phyloP scores from a whole-genome alignment of 2,888 invertebrate genomes.

The Athrips mouffetella region DNA sequence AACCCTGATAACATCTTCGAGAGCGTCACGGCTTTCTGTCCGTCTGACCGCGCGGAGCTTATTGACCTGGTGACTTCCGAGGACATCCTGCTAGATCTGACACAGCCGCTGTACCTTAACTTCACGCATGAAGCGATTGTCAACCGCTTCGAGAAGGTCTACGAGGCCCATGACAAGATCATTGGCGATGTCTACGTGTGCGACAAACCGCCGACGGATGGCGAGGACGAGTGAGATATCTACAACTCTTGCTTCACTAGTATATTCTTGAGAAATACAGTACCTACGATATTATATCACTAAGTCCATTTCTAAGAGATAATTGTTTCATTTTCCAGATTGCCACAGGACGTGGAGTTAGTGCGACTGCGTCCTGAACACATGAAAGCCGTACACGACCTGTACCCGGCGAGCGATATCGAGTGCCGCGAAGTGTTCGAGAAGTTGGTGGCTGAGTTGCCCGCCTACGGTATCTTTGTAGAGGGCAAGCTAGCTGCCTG shows the following conservation, averaged over 20 bases:
- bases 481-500: constrained; percentile 88
- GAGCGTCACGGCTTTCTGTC: constrained; percentile 91
- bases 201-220: constrained; percentile 79
- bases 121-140: constrained; percentile 90
- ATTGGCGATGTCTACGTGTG: constrained; percentile 89
- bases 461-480: constrained; percentile 89
- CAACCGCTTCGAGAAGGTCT: constrained; percentile 81
- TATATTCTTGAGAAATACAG: not conserved
- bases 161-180: constrained; percentile 87
- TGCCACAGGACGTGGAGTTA: constrained; percentile 85
- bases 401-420: constrained; percentile 93
- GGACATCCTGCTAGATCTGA: constrained; percentile 88
- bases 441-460: constrained; percentile 85
- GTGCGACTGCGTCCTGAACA: constrained; percentile 86
- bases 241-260: not conserved
- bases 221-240: constrained; percentile 76
- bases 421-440: constrained; percentile 91
- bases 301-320: not conserved
- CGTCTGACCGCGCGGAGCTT: constrained; percentile 84
- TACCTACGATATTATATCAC: not conserved
- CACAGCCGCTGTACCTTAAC: constrained; percentile 89
- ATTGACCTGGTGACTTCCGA: constrained; percentile 86
- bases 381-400: constrained; percentile 89
- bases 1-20: constrained; percentile 86
- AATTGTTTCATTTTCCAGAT: constrained; percentile 36